Evolutionary conservation across 2,797 vertebrate species (phyloP), one percentile per base, ranked within the genome.

Genomic region (Aphelocoma californica): DNA sequence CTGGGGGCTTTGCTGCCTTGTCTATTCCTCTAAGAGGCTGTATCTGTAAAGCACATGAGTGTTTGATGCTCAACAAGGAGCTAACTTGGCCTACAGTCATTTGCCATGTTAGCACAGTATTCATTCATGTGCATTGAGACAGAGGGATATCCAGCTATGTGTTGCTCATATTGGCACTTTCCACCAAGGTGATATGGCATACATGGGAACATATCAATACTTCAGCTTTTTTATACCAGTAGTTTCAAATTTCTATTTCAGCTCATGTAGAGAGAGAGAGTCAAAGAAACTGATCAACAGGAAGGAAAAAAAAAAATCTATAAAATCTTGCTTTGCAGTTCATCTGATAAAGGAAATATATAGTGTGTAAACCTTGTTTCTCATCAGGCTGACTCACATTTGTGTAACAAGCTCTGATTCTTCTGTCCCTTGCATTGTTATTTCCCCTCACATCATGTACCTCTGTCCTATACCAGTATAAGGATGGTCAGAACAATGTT

Each of bases 241-340:
- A 80, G 28, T 85, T 95, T 89, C n/a, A 89, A 77, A 50, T 81
- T 94, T 88, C 88, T 94, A 53, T 89, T 95, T 94, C 60, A 85
- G 74, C 67, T 91, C 64, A 71, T 2, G 60, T 48, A 66, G 77
- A 91, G 65, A 77, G n/a, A 42, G 42, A 73, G n/a, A 32, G 57
- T 28, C 75, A 81, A 83, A 90, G 64, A 89, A 60, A 80, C 86
- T 77, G 86, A 89, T 81, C 71, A 93, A 92, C 75, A 93, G 83
- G 38, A 29, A 82, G 48, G 54, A 23, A 71, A 87, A 85, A 87
- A 85, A 64, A 74, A 67, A 48, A 5, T 14, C 67, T 90, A 31
- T 85, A 91, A 96, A 93, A 88, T 61, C 56, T 92, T 92, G 71
- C 83, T 92, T 95, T 81, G 83, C 36, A 71, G 50, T 90, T 94